Evolutionary conservation across 2,113 vertebrate species (phyloP).

Genomic region (Nicator chloris): DNA sequence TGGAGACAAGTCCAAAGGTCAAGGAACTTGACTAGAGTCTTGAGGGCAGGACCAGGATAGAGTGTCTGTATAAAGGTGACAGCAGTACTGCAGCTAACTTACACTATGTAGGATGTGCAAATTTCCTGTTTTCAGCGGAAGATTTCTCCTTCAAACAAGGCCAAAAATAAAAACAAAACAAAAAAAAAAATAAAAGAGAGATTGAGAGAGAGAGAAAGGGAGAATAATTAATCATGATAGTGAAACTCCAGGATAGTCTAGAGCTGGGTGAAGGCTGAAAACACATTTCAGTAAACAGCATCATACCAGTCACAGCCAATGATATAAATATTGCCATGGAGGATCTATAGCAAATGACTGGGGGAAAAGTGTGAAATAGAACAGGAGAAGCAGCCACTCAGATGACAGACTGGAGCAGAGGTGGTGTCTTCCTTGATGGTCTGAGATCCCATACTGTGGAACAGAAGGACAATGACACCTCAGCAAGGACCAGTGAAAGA

Average conservation of each 20-base stretch:
- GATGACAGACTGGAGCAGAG: not conserved
- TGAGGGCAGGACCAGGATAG: not conserved
- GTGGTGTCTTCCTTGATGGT: not conserved
- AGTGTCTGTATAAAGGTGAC: not conserved
- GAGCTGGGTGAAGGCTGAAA: not conserved
- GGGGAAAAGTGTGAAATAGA: fast-evolving
- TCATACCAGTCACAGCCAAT: not conserved
- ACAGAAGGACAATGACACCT: not conserved
- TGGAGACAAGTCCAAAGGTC: not conserved
- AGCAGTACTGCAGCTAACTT: not conserved
- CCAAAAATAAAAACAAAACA: not conserved
- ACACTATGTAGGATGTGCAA: not conserved
- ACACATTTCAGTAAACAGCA: not conserved
- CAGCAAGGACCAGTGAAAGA: not conserved
- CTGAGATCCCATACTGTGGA: not conserved
- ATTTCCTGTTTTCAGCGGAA: not conserved
- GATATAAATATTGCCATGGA: not conserved
- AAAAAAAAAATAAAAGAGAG: not conserved
- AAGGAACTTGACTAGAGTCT: not conserved
- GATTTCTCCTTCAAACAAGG: not conserved
- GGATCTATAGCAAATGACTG: not conserved
- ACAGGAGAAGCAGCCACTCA: not conserved
- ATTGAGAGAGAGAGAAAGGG: not conserved
- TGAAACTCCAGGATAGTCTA: not conserved
- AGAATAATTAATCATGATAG: not conserved